A percentile compares a stretch with the other conserved stretches of the same genome.
Conservation (phyloP, 2,888 invertebrate species). For the Latrodectus hesperus region DNA sequence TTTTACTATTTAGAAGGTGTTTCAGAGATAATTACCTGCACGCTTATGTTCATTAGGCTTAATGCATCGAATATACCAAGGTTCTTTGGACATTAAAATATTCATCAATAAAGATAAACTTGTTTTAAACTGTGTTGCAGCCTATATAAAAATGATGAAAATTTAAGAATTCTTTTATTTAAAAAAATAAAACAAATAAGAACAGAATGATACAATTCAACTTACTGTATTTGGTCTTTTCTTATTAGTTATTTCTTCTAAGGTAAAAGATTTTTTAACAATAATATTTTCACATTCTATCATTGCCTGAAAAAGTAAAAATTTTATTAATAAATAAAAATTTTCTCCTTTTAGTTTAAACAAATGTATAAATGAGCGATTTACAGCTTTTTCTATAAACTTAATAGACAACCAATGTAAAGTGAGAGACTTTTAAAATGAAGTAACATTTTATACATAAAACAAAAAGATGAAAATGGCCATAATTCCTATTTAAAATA, state of each 20-base stretch:
- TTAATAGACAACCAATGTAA: not conserved
- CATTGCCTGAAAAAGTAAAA: conserved; percentile 79
- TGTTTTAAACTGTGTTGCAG: conserved; percentile 90
- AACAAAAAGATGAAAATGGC: no score
- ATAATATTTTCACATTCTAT: conserved; percentile 82
- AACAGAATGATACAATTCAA: not conserved
- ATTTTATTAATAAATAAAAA: not conserved
- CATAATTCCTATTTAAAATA: no score
- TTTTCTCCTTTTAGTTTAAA: not conserved
- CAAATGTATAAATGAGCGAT: not conserved
- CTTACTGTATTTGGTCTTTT: conserved; percentile 87
- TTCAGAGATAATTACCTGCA: conserved; percentile 75
- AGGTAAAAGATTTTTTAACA: conserved; percentile 75
- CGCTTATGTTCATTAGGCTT: conserved; percentile 92
- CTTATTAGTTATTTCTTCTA: conserved; percentile 73
- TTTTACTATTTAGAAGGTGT: no score
- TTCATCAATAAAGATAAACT: conserved; percentile 90
- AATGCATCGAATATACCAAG: conserved; percentile 94
- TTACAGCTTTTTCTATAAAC: not conserved
- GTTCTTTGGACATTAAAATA: conserved; percentile 93
- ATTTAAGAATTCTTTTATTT: no score
- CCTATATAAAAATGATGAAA: conserved; percentile 74
- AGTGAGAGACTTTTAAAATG: no score
- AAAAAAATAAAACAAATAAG: conserved; percentile 17
- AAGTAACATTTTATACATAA: no score